Conservation (phyloP, 2,888 invertebrate species). For the Lasioglossum malachurum region DNA sequence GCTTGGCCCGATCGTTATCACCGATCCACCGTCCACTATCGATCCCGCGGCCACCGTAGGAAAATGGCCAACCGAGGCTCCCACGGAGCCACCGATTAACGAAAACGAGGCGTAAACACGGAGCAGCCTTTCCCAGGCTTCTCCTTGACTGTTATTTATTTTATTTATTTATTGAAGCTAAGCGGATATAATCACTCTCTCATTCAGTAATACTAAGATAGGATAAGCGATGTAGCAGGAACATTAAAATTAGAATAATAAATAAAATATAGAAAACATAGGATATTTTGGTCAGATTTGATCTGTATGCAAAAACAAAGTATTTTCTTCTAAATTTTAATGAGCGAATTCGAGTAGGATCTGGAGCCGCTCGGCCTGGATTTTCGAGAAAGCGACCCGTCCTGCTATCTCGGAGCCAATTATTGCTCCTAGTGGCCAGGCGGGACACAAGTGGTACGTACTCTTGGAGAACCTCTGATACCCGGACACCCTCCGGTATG, state of each 20-base stretch:
- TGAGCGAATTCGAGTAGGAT: background rate
- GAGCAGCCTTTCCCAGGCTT: background rate
- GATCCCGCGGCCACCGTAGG: slow-evolving; percentile 81
- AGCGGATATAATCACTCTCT: background rate
- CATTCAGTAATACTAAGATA: background rate
- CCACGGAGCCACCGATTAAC: slow-evolving; percentile 77
- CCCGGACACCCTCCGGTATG: slow-evolving; percentile 8
- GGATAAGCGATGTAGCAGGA: background rate
- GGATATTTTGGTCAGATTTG: too few relatives aligned
- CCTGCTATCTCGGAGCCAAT: slow-evolving; percentile 37
- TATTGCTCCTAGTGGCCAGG: slow-evolving; percentile 34
- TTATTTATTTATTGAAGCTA: slow-evolving; percentile 52
- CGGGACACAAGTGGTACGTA: slow-evolving; percentile 41
- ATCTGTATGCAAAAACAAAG: too few relatives aligned
- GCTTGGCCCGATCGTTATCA: slow-evolving; percentile 79
- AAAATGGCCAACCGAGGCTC: slow-evolving; percentile 82
- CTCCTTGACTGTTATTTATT: slow-evolving; percentile 50
- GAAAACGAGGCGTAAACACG: slow-evolving; percentile 79
- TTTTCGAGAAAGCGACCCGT: slow-evolving; percentile 51
- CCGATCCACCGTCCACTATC: slow-evolving; percentile 75
- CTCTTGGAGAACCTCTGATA: slow-evolving; percentile 29
- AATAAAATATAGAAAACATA: too few relatives aligned
- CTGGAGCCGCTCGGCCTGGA: background rate
- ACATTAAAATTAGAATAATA: too few relatives aligned
- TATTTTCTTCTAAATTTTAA: background rate